These are phyloP conservation scores for Baronia brevicornis DNA, from an alignment of 2,888 invertebrate species.

Conservation along the genomic window DNA sequence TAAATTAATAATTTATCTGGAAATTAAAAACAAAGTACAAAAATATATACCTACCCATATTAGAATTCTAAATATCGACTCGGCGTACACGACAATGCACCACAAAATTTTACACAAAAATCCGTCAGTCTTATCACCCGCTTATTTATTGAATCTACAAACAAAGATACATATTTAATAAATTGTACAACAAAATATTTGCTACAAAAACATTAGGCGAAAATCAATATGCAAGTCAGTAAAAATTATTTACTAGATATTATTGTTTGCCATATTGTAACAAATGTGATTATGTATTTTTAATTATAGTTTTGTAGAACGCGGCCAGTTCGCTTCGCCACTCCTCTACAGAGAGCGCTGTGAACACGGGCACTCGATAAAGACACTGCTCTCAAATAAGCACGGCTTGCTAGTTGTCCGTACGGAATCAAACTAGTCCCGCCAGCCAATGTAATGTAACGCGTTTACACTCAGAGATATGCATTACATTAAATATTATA, in stretches of 20 bases:
- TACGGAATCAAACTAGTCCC: conserved; percentile 22
- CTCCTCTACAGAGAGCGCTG: conserved; percentile 18
- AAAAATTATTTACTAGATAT: conserved; percentile 13
- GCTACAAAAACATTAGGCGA: conserved; percentile 13
- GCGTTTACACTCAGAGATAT: conserved; percentile 18
- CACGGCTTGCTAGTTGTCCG: conserved; percentile 17
- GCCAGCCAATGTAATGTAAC: conserved; percentile 14
- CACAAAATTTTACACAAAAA: conserved; percentile 20
- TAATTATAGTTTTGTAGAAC: too few relatives aligned
- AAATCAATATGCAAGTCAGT: conserved; percentile 1
- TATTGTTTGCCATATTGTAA: conserved; percentile 20
- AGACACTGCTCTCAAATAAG: conserved; percentile 24
- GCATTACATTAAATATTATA: too few relatives aligned
- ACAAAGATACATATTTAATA: conserved; percentile 23
- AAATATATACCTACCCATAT: conserved; percentile 20
- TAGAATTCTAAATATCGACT: conserved; percentile 13
- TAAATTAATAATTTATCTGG: conserved; percentile 1
- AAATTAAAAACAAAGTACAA: conserved; percentile 6
- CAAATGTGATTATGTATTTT: too few relatives aligned
- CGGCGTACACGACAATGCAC: conserved; percentile 19
- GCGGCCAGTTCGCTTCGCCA: conserved; percentile 24
- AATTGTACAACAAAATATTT: conserved; percentile 13
- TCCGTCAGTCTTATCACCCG: conserved; percentile 17
- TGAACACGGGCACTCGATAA: conserved; percentile 20
- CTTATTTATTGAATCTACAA: conserved; percentile 19